Base-by-base conservation (phyloP, 2,888 invertebrate species). In the Chelonus formosanus region DNA sequence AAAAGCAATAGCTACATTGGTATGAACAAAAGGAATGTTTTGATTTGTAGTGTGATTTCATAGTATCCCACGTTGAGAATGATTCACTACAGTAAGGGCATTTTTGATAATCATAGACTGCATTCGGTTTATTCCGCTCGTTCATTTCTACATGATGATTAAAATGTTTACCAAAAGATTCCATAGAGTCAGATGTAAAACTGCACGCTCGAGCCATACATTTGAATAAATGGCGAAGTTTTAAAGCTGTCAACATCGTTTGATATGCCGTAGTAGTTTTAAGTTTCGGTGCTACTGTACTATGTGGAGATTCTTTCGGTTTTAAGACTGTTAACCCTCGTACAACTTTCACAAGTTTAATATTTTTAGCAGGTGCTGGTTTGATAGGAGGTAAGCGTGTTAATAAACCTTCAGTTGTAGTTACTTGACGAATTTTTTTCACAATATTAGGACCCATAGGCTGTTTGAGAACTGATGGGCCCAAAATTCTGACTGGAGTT, bases 1-100 rank as follows among this genome's bases (percentile, higher is more conserved):
- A 92, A 75, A 92, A 89, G 76, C 93, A 93, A 71, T 87, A 86
- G 3, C 84, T 85, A 75, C 93, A 93, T 40, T 89, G 88, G 74
- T 84, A 91, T 36, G 86, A 84, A 74, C 91, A 90, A 62, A 85
- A 83, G 0, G 86, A 87, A 75, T 93, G 92, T 44, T 85, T 85
- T 35, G 87, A 86, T 57, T 89, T 86, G 8, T 91, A 86, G 77
- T 92, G 92, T 60, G 84, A 82, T 50, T 87, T 85, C 72, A 90
- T 78, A 45, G 76, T 86, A 75, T 65, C 84, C 82, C 67, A 84
- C 77, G 75, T 85, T 73, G 48, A 79, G 75, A 85, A 80, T 35
- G 85, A 82, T 60, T 84, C 86, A 47, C 85, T 84, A 73, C 90
- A 90, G 74, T 90, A 91, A 0, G 86, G 82, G 73, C 90, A 90